Base-by-base conservation (phyloP, 2,888 invertebrate species). In the Oligia latruncula region DNA sequence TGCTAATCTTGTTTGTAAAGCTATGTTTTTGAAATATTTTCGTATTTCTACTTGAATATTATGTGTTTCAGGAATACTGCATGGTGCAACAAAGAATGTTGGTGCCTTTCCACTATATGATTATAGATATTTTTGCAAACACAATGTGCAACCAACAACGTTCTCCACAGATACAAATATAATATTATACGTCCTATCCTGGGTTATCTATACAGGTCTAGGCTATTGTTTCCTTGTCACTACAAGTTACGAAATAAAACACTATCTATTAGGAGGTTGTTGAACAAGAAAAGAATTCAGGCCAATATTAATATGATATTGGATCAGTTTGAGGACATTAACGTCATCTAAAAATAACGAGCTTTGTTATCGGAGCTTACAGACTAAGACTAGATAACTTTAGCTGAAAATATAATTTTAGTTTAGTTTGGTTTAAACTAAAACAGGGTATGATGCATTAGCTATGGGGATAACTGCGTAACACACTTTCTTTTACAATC, bases 151-250 rank as follows among this genome's bases (percentile, higher is more conserved):
- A 29, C 29, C 29, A 1, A 29, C 29, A 29, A 29, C 29, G 1
- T 29, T 29, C 29, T 29, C 29, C 29, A 29, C 29, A 29, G 29
- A 29, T 29, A 29, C 29, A 29, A 29, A 29, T 29, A 29, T 29
- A 29, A 29, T 81, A 52, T 43, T 71, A 67, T 64, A 71, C 11
- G 9, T 20, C 29, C 29, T 8, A 55, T 29, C 23, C 17, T 20
- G 29, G 5, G 68, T 84, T 74, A 77, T 85, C 70, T 81, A 73
- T 80, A 62, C 52, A 71, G 52, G 70, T 64, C 74, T 72, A 70
- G 81, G 68, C 75, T 71, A 66, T 71, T 71, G 71, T 74, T 85
- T 74, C n/a, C 71, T 67, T 64, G 81, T n/a, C 58, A 43, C 23
- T 65, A 17, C n/a, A 70, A 40, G 52, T 72, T 70, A 35, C 43